Percentiles rank a stretch among this genome's conserved stretches.
Conservation (phyloP, 2,113 vertebrate species). For the Octodon degus region DNA sequence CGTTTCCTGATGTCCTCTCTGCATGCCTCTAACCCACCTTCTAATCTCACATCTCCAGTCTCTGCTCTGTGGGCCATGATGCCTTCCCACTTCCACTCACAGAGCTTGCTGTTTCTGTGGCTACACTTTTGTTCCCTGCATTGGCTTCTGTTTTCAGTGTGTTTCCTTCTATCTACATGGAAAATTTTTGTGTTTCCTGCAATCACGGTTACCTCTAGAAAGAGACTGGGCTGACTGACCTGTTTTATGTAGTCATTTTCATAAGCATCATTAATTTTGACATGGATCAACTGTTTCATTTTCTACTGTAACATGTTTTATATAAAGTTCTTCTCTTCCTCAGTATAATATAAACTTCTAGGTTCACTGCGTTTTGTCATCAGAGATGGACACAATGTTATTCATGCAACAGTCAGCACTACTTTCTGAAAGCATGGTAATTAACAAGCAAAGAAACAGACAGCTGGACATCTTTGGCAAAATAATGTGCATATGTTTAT, state of each 20-base stretch:
- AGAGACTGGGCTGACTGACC: neutral
- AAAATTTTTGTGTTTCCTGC: neutral
- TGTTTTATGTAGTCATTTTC: neutral
- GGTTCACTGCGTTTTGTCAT: neutral
- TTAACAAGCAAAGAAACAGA: slow-evolving; percentile 17
- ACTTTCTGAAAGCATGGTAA: neutral
- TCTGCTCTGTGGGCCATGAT: neutral
- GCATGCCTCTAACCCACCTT: neutral
- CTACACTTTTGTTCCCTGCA: neutral
- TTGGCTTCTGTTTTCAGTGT: neutral
- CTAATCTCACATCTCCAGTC: neutral
- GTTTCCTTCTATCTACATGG: neutral
- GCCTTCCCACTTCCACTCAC: neutral
- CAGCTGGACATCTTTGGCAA: neutral
- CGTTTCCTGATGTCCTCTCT: neutral
- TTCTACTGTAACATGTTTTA: neutral
- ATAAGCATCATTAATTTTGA: neutral
- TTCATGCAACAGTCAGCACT: neutral
- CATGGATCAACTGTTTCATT: neutral
- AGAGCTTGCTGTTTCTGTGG: neutral
- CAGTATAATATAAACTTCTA: neutral
- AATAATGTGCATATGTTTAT: neutral
- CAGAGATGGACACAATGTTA: neutral
- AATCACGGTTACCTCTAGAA: neutral
- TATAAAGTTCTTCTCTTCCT: neutral